Percentiles rank a stretch among this genome's conserved stretches.
Evolutionary conservation across 2,888 invertebrate genomes (phyloP).

Genomic region (Pachymerium ferrugineum): DNA sequence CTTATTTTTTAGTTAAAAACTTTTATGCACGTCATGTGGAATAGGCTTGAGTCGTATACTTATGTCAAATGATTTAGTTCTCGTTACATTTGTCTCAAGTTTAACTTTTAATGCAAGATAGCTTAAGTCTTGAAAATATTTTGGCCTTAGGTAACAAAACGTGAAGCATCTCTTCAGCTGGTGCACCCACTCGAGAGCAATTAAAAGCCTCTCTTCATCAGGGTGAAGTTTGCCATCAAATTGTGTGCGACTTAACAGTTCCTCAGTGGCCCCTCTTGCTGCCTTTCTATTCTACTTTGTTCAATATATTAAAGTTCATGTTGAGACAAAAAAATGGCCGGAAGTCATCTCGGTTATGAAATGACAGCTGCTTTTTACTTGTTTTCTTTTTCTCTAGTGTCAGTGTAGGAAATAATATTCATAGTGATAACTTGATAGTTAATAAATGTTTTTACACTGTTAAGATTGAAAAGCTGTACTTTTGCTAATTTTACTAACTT

Average conservation of each 20-base stretch:
- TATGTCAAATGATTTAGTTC: background rate
- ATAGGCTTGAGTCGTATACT: no score
- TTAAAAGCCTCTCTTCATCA: conserved; percentile 19
- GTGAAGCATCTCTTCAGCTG: background rate
- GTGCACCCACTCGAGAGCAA: conserved; percentile 1
- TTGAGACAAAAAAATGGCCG: background rate
- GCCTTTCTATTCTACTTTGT: background rate
- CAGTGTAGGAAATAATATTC: no score
- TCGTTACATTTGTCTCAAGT: background rate
- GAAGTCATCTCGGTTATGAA: background rate
- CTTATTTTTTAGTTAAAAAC: no score
- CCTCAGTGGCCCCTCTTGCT: background rate
- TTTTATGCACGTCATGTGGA: no score
- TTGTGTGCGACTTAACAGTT: conserved; percentile 11
- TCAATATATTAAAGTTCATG: background rate
- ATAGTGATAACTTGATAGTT: no score
- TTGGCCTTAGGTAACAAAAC: background rate
- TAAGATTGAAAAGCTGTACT: no score
- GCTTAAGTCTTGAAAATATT: background rate
- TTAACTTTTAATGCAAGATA: background rate
- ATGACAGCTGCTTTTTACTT: background rate
- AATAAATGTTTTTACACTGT: no score
- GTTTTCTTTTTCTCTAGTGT: no score
- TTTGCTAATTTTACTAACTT: no score
- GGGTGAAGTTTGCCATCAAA: conserved; percentile 11